A percentile compares a stretch with the other conserved stretches of the same genome.
Evolutionary conservation across 1,140 invertebrate species (phyloP).

Genomic region (Drosophila sechellia): DNA sequence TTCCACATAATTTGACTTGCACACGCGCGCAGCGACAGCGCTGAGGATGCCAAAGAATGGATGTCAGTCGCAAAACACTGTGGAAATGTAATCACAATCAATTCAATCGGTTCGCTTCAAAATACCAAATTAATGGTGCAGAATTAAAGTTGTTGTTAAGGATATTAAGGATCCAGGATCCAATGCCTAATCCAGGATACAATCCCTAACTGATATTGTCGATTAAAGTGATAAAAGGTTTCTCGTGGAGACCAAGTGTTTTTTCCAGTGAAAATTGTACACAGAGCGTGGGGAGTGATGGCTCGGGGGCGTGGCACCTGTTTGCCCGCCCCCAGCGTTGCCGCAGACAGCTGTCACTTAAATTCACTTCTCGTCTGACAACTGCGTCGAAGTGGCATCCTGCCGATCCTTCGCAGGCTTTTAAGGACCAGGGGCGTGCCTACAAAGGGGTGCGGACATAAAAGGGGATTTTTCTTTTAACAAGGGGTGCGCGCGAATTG

Average conservation of each 20-base stretch:
- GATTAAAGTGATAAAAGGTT: too few relatives aligned
- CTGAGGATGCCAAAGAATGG: constrained; percentile 11
- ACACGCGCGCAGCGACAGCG: constrained; percentile 50
- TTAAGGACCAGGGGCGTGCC: neutral
- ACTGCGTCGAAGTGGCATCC: constrained; percentile 47
- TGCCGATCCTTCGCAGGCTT: constrained; percentile 17
- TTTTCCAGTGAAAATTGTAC: constrained; percentile 1
- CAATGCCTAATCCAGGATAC: too few relatives aligned
- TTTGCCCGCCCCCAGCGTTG: constrained; percentile 1
- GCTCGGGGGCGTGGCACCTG: constrained; percentile 11
- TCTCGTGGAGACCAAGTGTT: neutral
- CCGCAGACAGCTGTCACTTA: constrained; percentile 74
- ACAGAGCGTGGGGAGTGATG: neutral
- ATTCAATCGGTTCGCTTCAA: neutral
- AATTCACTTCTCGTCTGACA: constrained; percentile 55
- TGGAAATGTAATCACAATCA: neutral
- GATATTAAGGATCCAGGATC: too few relatives aligned
- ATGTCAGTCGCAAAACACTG: constrained; percentile 9
- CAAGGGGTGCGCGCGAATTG: constrained; percentile 30
- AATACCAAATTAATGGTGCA: neutral
- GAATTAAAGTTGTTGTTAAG: too few relatives aligned
- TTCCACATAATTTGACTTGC: constrained; percentile 79
- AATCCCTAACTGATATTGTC: too few relatives aligned
- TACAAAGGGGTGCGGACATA: neutral
- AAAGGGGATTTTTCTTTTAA: neutral